These are phyloP conservation scores for Endomychus coccineus DNA, from an alignment of 2,888 invertebrate species.

Conservation along the genomic window DNA sequence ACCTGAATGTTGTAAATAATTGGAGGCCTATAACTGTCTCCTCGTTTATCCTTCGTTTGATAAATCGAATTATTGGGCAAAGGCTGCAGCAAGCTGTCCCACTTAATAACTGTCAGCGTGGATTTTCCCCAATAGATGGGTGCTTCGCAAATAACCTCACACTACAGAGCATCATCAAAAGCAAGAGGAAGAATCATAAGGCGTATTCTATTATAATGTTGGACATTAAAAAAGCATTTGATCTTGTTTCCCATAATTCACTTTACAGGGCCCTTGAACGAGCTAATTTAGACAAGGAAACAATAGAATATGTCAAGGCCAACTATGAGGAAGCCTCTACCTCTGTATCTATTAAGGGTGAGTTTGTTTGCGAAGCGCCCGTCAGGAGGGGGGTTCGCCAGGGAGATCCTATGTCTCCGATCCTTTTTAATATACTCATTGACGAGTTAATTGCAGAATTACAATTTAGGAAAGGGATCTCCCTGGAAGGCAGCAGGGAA, in stretches of 20 bases:
- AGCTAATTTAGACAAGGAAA: slow-evolving; percentile 6
- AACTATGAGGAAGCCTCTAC: slow-evolving; percentile 9
- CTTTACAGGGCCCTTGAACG: slow-evolving; percentile 16
- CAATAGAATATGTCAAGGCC: slow-evolving; percentile 11
- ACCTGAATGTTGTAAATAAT: not conserved
- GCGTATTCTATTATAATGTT: not conserved
- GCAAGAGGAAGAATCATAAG: not conserved
- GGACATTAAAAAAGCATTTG: slow-evolving; percentile 13
- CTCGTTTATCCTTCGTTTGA: not conserved
- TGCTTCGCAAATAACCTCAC: slow-evolving; percentile 3
- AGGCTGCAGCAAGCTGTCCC: not conserved
- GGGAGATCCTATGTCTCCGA: slow-evolving; percentile 5
- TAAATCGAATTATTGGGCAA: not conserved
- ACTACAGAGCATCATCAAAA: slow-evolving; percentile 2
- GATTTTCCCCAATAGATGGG: not conserved
- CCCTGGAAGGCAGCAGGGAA: slow-evolving; percentile 16
- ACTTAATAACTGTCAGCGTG: slow-evolving; percentile 1
- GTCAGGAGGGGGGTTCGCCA: not conserved
- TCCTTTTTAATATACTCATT: not conserved
- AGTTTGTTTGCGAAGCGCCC: not conserved
- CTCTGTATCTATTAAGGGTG: slow-evolving; percentile 5
- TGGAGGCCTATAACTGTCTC: slow-evolving; percentile 3
- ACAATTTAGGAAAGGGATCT: not conserved
- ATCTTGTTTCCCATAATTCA: slow-evolving; percentile 17
- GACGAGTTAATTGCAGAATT: not conserved